These are phyloP conservation scores for Zhuqinia jingwanae DNA, from an alignment of 2,888 invertebrate species.

Conservation along the genomic window DNA sequence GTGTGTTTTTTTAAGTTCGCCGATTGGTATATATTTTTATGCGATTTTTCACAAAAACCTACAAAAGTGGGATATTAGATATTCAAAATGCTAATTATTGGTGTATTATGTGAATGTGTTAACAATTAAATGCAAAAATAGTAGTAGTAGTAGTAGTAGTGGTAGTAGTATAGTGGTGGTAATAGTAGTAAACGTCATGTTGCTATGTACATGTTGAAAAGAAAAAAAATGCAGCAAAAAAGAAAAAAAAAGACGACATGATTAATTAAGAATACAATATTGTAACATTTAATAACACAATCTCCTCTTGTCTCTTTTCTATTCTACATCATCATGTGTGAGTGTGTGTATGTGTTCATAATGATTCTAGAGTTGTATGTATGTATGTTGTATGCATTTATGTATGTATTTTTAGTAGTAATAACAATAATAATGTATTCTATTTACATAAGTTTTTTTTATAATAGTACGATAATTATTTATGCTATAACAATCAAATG, in stretches of 20 bases:
- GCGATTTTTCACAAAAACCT: too few relatives aligned
- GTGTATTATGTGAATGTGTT: too few relatives aligned
- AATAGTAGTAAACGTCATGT: too few relatives aligned
- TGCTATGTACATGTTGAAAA: background rate
- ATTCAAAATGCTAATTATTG: too few relatives aligned
- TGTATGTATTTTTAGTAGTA: conserved; percentile 4
- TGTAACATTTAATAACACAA: conserved; percentile 59
- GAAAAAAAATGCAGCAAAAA: background rate
- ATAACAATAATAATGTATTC: conserved; percentile 6
- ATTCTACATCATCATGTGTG: conserved; percentile 48
- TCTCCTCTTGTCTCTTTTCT: conserved; percentile 44
- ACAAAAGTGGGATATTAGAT: too few relatives aligned
- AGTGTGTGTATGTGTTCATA: conserved; percentile 33
- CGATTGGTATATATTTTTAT: too few relatives aligned
- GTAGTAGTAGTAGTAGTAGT: too few relatives aligned
- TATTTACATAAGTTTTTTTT: conserved; percentile 24
- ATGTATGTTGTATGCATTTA: too few relatives aligned
- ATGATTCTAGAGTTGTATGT: too few relatives aligned
- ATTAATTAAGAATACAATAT: conserved; percentile 43
- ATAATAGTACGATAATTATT: conserved; percentile 43
- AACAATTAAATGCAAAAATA: too few relatives aligned
- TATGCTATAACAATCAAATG: conserved; percentile 37
- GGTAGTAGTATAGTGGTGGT: too few relatives aligned
- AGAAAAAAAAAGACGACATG: background rate
- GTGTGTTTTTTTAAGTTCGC: too few relatives aligned